Conservation (phyloP, 2,888 invertebrate genomes). For the Sialis lutaria region DNA sequence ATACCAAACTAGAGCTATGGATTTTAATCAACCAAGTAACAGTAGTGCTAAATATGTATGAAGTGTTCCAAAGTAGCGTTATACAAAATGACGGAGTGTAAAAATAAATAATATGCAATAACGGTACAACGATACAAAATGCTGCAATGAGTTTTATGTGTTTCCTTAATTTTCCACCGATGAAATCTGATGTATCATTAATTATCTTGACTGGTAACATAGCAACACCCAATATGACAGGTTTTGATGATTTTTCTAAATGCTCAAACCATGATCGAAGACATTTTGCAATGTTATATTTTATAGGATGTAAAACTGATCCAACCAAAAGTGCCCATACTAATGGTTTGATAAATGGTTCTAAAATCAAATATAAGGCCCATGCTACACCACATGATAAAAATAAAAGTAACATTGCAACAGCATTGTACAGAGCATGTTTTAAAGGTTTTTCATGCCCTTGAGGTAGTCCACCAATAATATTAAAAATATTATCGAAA, state of each 20-base stretch:
- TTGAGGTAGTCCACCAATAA: constrained; percentile 48
- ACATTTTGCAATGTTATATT: constrained; percentile 57
- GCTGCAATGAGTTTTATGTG: constrained; percentile 42
- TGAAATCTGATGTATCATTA: constrained; percentile 54
- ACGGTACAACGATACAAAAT: constrained; percentile 24
- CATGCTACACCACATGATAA: constrained; percentile 51
- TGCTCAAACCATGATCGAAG: constrained; percentile 64
- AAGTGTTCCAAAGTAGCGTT: constrained; percentile 35
- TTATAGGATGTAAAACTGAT: constrained; percentile 93
- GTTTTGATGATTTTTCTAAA: constrained; percentile 46
- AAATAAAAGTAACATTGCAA: constrained; percentile 59
- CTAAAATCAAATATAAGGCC: constrained; percentile 68
- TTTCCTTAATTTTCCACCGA: constrained; percentile 51
- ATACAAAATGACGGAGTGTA: constrained; percentile 50
- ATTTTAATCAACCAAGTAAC: constrained; percentile 21
- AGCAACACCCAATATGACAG: constrained; percentile 37
- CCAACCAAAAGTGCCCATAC: constrained; percentile 94
- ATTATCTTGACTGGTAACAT: constrained; percentile 59
- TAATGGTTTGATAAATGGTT: constrained; percentile 84
- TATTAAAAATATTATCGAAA: constrained; percentile 51
- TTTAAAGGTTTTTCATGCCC: constrained; percentile 80
- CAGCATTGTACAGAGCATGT: constrained; percentile 79
- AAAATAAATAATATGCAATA: constrained; percentile 45
- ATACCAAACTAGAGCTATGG: constrained; percentile 21
- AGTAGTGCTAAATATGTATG: constrained; percentile 12